A percentile compares a stretch with the other conserved stretches of the same genome.
Conservation (phyloP, 2,888 invertebrate species). For the Bellardia bayeri region DNA sequence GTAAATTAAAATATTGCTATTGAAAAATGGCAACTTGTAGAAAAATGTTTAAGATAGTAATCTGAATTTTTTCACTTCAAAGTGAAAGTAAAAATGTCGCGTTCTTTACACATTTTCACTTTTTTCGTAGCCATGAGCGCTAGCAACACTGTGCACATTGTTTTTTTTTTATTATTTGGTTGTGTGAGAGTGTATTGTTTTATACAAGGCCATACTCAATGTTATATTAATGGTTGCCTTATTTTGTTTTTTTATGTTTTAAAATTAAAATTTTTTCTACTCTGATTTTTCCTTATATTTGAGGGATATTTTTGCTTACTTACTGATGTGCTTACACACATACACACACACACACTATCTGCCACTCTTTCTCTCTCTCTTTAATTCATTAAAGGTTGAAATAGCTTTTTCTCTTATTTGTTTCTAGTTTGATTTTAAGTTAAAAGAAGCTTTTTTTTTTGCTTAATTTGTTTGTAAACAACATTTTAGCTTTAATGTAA, state of each 20-base stretch:
- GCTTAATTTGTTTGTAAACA: no score
- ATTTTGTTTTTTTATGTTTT: conserved; percentile 14
- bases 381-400: background rate
- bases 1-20: no score
- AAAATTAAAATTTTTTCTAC: background rate
- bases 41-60: no score
- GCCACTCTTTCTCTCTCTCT: background rate
- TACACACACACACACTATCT: background rate
- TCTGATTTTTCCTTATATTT: background rate
- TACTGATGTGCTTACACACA: background rate
- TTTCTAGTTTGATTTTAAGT: background rate
- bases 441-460: no score
- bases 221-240: conserved; percentile 20
- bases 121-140: no score
- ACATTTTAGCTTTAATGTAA: background rate
- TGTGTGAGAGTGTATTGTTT: conserved; percentile 27
- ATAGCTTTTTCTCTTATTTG: background rate
- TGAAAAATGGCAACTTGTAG: no score
- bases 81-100: no score
- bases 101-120: no score
- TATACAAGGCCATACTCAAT: conserved; percentile 54
- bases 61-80: no score
- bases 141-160: no score
- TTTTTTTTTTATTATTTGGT: background rate
- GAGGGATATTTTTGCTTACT: background rate